These are phyloP conservation scores for Parnassius apollo DNA, from an alignment of 2,888 invertebrate species.

Conservation along the genomic window DNA sequence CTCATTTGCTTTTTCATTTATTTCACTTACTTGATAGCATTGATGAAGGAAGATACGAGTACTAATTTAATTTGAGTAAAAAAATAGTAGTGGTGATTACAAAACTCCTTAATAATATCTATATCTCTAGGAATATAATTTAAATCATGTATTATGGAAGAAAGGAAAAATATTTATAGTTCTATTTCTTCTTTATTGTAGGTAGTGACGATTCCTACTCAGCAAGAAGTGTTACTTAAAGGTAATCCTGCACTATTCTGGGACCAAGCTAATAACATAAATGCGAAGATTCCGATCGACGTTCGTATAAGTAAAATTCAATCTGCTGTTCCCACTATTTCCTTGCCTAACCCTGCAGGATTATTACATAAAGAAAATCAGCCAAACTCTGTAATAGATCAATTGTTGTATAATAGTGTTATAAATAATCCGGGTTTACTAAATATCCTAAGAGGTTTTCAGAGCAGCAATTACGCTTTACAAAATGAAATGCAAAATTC, in stretches of 20 bases:
- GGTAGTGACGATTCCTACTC: slow-evolving; percentile 19
- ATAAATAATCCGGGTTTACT: slow-evolving; percentile 1
- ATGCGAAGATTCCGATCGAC: slow-evolving; percentile 1
- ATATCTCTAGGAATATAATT: no score
- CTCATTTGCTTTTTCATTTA: no score
- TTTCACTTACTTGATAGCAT: no score
- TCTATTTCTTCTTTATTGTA: slow-evolving; percentile 13
- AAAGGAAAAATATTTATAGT: no score
- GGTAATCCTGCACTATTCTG: slow-evolving; percentile 5
- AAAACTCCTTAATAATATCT: no score
- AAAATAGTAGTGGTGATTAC: no score
- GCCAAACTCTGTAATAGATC: not conserved
- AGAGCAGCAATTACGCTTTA: not conserved
- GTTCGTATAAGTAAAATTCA: not conserved
- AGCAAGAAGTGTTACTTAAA: slow-evolving; percentile 8
- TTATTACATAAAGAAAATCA: not conserved
- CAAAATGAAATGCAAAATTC: slow-evolving; percentile 3
- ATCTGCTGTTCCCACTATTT: not conserved
- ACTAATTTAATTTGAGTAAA: no score
- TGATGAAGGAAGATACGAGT: no score
- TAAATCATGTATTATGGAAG: no score
- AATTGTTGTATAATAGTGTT: slow-evolving; percentile 11
- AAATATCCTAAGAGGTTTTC: slow-evolving; percentile 2
- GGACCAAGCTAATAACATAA: slow-evolving; percentile 13
- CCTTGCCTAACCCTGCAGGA: not conserved